phyloP scores from a whole-genome alignment of 23 tunicate genomes.

The Botrylloides violaceus region DNA sequence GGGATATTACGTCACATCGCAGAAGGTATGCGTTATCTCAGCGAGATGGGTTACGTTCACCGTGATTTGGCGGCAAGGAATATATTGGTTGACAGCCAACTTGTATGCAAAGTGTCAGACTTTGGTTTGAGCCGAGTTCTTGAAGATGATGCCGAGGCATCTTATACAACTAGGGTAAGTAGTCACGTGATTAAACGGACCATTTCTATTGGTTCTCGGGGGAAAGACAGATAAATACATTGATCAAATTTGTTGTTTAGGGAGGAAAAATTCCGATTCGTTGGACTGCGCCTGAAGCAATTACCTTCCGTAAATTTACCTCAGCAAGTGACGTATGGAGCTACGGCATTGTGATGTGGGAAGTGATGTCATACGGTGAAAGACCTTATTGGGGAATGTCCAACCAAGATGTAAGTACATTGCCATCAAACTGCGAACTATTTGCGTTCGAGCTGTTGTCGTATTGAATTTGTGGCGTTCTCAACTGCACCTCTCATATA shows the following conservation, averaged over 20 bases:
- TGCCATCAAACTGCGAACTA: background rate
- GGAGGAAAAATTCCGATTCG: conserved; percentile 95
- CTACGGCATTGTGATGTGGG: conserved; percentile 99
- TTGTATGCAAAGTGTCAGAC: conserved; percentile 95
- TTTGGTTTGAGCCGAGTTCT: conserved; percentile 87
- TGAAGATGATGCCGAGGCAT: conserved; percentile 85
- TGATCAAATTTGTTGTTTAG: conserved; percentile 14
- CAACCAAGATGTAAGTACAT: conserved; percentile 80
- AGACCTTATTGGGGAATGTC: conserved; percentile 99
- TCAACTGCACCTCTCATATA: too few relatives aligned
- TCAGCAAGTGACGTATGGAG: conserved; percentile 99
- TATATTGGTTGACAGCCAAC: conserved; percentile 72
- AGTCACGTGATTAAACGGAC: background rate
- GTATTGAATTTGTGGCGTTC: too few relatives aligned
- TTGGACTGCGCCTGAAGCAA: conserved; percentile 98
- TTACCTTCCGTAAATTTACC: conserved; percentile 86
- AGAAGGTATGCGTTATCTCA: conserved; percentile 92
- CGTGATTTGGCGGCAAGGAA: conserved; percentile 90
- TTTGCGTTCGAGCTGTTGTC: too few relatives aligned
- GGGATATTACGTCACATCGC: conserved; percentile 95
- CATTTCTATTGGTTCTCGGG: too few relatives aligned
- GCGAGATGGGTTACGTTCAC: conserved; percentile 97
- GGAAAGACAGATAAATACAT: too few relatives aligned
- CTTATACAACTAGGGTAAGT: conserved; percentile 76
- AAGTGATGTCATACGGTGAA: conserved; percentile 98